These are phyloP conservation scores for Caenorhabditis drosophilae DNA, from an alignment of 2,888 invertebrate species.

Conservation along the genomic window DNA sequence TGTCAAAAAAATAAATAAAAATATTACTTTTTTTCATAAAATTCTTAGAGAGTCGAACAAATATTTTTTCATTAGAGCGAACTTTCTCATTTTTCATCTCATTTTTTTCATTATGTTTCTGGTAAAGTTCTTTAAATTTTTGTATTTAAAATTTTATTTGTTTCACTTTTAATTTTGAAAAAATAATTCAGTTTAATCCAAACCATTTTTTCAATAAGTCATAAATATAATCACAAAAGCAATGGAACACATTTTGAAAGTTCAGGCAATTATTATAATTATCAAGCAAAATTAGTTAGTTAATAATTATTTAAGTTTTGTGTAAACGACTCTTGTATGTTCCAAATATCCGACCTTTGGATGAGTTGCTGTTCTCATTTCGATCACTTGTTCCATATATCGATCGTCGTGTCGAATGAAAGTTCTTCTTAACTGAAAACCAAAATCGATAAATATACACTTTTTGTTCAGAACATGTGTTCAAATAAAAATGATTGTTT, in stretches of 20 bases:
- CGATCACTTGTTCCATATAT: constrained; percentile 68
- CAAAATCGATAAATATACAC: not conserved
- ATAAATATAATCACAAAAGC: too few species aligned
- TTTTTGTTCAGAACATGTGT: not conserved
- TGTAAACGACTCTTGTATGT: constrained; percentile 68
- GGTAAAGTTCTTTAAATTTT: not conserved
- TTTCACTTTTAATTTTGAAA: not conserved
- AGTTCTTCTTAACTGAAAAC: constrained; percentile 66
- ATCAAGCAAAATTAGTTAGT: too few species aligned
- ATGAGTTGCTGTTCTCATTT: constrained; percentile 69
- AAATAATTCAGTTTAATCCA: too few species aligned
- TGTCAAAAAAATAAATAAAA: too few species aligned
- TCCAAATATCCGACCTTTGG: constrained; percentile 68
- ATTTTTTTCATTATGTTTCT: too few species aligned
- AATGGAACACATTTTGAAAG: too few species aligned
- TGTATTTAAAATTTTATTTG: not conserved
- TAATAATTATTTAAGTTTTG: constrained; percentile 20
- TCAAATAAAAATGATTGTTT: not conserved
- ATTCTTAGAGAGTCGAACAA: too few species aligned
- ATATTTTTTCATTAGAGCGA: too few species aligned
- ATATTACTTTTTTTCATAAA: too few species aligned
- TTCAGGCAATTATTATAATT: too few species aligned
- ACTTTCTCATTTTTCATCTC: too few species aligned
- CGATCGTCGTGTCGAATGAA: constrained; percentile 68
- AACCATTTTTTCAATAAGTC: too few species aligned